phyloP scores from a whole-genome alignment of 2,888 invertebrate species.

The Morpho achilles region DNA sequence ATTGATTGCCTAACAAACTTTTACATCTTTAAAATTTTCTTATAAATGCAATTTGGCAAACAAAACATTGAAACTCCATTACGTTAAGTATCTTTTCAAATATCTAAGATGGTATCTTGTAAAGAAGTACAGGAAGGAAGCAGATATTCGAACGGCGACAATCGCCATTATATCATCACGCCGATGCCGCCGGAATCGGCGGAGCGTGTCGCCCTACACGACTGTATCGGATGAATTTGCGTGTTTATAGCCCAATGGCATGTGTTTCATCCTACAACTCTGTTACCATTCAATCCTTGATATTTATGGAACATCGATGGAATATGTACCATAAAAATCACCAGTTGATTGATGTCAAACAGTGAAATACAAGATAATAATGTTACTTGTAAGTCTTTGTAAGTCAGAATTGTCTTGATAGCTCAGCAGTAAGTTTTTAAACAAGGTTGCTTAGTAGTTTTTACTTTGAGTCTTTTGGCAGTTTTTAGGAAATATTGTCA shows the following conservation, averaged over 20 bases:
- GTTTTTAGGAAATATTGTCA: too few species aligned
- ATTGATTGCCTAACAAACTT: too few species aligned
- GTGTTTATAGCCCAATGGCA: constrained; percentile 15
- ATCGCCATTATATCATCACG: constrained; percentile 53
- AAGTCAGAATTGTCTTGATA: too few species aligned
- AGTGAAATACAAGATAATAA: too few species aligned
- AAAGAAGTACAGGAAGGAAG: constrained; percentile 59
- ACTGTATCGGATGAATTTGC: constrained; percentile 21
- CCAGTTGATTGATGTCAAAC: too few species aligned
- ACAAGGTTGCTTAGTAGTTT: too few species aligned
- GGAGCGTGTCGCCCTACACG: constrained; percentile 33
- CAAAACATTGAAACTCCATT: constrained; percentile 34
- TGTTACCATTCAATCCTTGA: constrained; percentile 1
- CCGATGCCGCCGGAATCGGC: constrained; percentile 33
- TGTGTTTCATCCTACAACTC: constrained; percentile 5
- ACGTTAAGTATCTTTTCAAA: constrained; percentile 30
- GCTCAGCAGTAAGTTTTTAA: too few species aligned
- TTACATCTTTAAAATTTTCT: too few species aligned
- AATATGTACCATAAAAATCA: too few species aligned
- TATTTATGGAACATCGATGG: not conserved
- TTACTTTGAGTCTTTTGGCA: too few species aligned
- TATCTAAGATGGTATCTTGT: constrained; percentile 33
- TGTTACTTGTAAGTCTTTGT: too few species aligned
- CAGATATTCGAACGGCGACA: constrained; percentile 55
- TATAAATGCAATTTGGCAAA: constrained; percentile 5